Evolutionary conservation across 2,113 vertebrate species (phyloP).

Genomic region (Burhinus bistriatus): DNA sequence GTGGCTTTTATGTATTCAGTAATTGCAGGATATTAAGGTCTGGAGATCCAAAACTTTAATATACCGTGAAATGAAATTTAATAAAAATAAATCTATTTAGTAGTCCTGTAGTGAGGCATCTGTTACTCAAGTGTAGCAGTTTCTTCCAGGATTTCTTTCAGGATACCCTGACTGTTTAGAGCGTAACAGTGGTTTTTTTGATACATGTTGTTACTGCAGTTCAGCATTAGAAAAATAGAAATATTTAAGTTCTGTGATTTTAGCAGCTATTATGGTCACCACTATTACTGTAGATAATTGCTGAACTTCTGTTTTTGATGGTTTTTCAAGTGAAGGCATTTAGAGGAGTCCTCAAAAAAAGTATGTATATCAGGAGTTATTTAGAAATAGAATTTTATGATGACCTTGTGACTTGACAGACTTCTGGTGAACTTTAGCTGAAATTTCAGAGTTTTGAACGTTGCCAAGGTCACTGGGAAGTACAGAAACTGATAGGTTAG

Average conservation of each 20-base stretch:
- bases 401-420: neutral
- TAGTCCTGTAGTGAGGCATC: neutral
- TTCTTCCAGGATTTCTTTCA: neutral
- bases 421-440: neutral
- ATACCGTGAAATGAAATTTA: neutral
- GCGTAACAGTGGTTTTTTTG: neutral
- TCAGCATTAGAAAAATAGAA: neutral
- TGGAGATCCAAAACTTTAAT: neutral
- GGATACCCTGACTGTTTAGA: neutral
- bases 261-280: neutral
- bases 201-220: neutral
- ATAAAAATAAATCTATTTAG: neutral
- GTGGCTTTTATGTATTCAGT: neutral
- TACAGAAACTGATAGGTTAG: neutral
- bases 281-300: neutral
- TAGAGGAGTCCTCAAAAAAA: neutral
- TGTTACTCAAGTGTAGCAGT: neutral
- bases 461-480: neutral
- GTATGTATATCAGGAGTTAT: accelerated
- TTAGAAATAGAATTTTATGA: neutral
- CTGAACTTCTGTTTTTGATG: neutral
- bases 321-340: neutral
- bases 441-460: neutral
- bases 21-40: neutral
- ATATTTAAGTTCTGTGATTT: neutral